Base-by-base conservation (phyloP, 2,888 invertebrate species). In the Molanna angustata region DNA sequence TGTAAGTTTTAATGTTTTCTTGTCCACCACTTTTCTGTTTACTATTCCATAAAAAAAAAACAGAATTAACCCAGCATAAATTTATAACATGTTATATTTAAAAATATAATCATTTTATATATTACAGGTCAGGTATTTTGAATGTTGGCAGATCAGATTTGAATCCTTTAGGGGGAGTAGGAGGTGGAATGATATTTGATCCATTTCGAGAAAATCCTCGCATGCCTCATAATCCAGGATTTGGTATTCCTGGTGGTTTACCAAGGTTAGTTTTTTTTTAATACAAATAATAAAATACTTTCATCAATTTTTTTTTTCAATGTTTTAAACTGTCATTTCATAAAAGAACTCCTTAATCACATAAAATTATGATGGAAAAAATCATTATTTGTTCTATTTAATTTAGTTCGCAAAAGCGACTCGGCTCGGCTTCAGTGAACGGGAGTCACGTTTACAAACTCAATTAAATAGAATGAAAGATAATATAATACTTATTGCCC, bases 101-200 rank as follows among this genome's bases (percentile, higher is more conserved):
- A n/a, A n/a, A n/a, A n/a, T n/a, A n/a, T n/a, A n/a, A n/a, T n/a
- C n/a, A n/a, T n/a, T n/a, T n/a, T n/a, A n/a, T n/a, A n/a, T n/a
- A n/a, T n/a, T n/a, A n/a, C n/a, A 27, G 27, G 33, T 2, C 62
- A 74, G 75, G 74, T 69, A 69, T 21, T 74, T 71, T 4, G 69
- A 71, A 37, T 69, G 71, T 90, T 50, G 93, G 93, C 1, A 74
- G 84, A 35, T 79, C 84, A 49, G 93, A 94, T 69, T 71, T 94
- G 63, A 84, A 92, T 71, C 93, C 93, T 0, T 81, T 92, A 55
- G 78, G 73, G 1, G 72, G 71, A 35, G 76, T 80, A 52, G 76
- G 71, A 9, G 78, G 79, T 9, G 90, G 90, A 16, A 90, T 90
- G 89, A 64, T 90, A 13, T 88, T 85, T 69, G 81, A 87, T 63